A percentile compares a stretch with the other conserved stretches of the same genome.
phyloP scores from a whole-genome alignment of 2,888 invertebrate genomes.

The Ophraella communa region DNA sequence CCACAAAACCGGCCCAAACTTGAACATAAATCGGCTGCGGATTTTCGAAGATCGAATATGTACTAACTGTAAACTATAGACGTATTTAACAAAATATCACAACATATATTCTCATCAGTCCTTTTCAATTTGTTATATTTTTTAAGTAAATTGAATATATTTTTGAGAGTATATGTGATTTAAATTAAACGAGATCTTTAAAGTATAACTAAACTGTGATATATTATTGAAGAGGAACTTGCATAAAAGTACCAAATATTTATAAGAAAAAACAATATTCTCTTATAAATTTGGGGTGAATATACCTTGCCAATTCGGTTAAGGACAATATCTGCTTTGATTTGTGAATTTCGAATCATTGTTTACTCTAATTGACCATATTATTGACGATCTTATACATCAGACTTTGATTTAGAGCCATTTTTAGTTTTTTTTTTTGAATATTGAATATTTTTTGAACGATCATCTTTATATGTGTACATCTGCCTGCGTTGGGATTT shows the following conservation, averaged over 20 bases:
- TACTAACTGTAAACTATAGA: slow-evolving; percentile 24
- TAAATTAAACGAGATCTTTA: slow-evolving; percentile 5
- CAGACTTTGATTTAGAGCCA: slow-evolving; percentile 18
- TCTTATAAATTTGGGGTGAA: not conserved
- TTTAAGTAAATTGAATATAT: slow-evolving; percentile 28
- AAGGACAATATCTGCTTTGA: not conserved
- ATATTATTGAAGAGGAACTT: not conserved
- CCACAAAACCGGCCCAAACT: no score
- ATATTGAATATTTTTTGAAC: not conserved
- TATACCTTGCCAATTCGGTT: not conserved
- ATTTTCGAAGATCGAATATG: slow-evolving; percentile 2
- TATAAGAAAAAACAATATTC: not conserved
- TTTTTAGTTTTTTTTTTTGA: not conserved
- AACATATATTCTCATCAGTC: slow-evolving; percentile 37
- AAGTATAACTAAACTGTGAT: slow-evolving; percentile 5
- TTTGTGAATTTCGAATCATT: not conserved
- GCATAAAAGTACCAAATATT: not conserved
- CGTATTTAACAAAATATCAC: slow-evolving; percentile 35
- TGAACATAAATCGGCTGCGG: no score
- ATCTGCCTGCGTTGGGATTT: slow-evolving; percentile 15
- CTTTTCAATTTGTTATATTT: slow-evolving; percentile 27
- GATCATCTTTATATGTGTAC: slow-evolving; percentile 8
- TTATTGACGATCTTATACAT: slow-evolving; percentile 22
- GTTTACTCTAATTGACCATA: slow-evolving; percentile 21
- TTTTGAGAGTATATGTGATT: slow-evolving; percentile 32